These are phyloP conservation scores for Xyrauchen texanus DNA, from an alignment of 2,113 vertebrate genomes.

Conservation along the genomic window DNA sequence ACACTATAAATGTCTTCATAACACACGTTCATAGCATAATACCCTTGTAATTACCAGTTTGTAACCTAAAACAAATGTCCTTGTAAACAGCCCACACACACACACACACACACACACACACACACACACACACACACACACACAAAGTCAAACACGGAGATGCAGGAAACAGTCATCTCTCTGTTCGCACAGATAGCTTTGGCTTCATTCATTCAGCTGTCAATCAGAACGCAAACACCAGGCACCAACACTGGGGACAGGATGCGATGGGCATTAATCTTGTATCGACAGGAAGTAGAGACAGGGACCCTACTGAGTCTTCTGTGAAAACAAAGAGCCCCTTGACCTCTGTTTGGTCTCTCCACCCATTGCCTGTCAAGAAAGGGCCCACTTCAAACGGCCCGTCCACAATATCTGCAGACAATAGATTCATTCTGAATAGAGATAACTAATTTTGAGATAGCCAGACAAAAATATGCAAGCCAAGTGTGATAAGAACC, in stretches of 20 bases:
- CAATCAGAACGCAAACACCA: conserved; percentile 32
- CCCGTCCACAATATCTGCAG: not conserved
- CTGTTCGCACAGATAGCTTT: conserved; percentile 11
- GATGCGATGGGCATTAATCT: conserved; percentile 27
- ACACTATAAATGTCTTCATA: no score
- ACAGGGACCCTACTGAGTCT: conserved; percentile 24
- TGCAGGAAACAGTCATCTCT: conserved; percentile 12
- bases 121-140: not conserved
- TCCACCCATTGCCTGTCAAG: not conserved
- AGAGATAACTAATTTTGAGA: not conserved
- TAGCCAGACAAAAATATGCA: not conserved
- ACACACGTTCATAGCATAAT: no score
- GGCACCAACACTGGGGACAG: conserved; percentile 6
- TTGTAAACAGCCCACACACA: not conserved
- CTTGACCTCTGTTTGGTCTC: not conserved
- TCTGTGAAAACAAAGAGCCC: conserved; percentile 30
- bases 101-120: not conserved
- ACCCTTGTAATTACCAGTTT: no score
- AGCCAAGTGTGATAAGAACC: not conserved
- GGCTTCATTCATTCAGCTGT: conserved; percentile 35
- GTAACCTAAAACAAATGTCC: no score
- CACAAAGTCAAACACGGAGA: not conserved
- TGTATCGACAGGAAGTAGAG: conserved; percentile 33
- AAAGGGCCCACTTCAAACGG: not conserved
- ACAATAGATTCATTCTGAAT: conserved; percentile 12